Percentiles rank a stretch among this genome's conserved stretches.
Conservation (phyloP, 2,888 invertebrate genomes). For the Agrypnus murinus region DNA sequence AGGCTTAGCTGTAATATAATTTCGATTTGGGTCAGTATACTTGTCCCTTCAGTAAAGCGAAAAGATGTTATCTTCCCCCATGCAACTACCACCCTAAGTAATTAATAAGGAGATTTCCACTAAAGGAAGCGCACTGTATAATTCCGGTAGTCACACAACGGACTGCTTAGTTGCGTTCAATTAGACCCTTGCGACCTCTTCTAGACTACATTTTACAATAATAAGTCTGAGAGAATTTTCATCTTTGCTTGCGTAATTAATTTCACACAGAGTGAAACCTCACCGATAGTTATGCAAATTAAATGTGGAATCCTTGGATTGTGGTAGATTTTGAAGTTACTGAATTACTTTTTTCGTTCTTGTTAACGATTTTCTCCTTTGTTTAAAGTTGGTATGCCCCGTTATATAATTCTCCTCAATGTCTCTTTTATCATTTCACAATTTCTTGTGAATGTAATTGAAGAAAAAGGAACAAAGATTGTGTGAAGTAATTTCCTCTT, state of each 20-base stretch:
- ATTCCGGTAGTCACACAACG: slow-evolving; percentile 24
- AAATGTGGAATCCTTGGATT: background rate
- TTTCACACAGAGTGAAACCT: background rate
- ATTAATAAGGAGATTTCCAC: slow-evolving; percentile 36
- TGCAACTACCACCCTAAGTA: slow-evolving; percentile 22
- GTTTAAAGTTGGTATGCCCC: no score
- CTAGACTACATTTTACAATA: slow-evolving; percentile 12
- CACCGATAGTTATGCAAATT: background rate
- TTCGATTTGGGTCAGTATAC: background rate
- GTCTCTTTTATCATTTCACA: no score
- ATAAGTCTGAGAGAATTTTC: slow-evolving; percentile 16
- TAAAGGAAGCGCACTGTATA: slow-evolving; percentile 10
- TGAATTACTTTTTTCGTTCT: no score
- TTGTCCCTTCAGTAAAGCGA: slow-evolving; percentile 1
- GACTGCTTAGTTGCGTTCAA: slow-evolving; percentile 8
- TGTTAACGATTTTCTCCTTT: no score
- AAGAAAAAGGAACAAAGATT: no score
- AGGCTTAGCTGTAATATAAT: background rate
- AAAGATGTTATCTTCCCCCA: slow-evolving; percentile 13
- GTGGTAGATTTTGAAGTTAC: no score
- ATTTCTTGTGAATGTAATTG: no score
- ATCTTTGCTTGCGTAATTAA: background rate
- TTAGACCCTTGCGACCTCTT: slow-evolving; percentile 23
- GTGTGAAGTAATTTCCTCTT: no score
- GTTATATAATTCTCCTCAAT: no score